A percentile compares a stretch with the other conserved stretches of the same genome.
phyloP scores from a whole-genome alignment of 2,797 vertebrate species.

The Liasis olivaceus region DNA sequence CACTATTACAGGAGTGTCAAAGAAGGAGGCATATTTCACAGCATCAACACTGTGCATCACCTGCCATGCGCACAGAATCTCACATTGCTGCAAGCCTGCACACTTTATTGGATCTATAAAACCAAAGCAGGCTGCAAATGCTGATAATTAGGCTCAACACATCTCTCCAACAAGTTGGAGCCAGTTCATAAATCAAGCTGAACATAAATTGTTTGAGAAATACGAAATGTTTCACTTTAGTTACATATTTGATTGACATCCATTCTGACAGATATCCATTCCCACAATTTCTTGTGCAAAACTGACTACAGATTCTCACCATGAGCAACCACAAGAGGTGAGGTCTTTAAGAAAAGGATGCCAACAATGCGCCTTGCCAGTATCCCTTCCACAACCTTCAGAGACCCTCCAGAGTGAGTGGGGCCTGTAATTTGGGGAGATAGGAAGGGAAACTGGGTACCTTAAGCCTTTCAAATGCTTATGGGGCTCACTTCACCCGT shows the following conservation, averaged over 20 bases:
- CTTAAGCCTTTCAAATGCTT: neutral
- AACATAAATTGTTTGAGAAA: constrained; percentile 40
- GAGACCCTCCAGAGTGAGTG: too few species aligned
- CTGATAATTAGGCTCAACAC: constrained; percentile 57
- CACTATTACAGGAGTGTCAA: constrained; percentile 76
- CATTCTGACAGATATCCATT: constrained; percentile 58
- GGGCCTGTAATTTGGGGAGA: neutral
- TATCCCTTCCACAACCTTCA: too few species aligned
- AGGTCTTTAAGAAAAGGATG: neutral
- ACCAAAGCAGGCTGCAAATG: constrained; percentile 45
- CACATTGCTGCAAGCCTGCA: constrained; percentile 49
- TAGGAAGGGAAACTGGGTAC: neutral
- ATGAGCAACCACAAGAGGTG: neutral
- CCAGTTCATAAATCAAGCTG: constrained; percentile 52
- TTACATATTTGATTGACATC: constrained; percentile 58
- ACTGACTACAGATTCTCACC: constrained; percentile 5
- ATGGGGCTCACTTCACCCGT: neutral
- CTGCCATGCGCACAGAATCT: constrained; percentile 39
- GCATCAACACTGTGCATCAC: constrained; percentile 58
- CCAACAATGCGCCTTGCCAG: neutral
- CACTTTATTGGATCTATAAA: constrained; percentile 58
- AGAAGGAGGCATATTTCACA: constrained; percentile 74
- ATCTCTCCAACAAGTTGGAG: constrained; percentile 51
- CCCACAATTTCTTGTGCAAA: constrained; percentile 42
- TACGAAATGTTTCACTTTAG: constrained; percentile 44